Conservation (phyloP, 92 coral and sea anemone genomes). For the Meandrina meandrites region DNA sequence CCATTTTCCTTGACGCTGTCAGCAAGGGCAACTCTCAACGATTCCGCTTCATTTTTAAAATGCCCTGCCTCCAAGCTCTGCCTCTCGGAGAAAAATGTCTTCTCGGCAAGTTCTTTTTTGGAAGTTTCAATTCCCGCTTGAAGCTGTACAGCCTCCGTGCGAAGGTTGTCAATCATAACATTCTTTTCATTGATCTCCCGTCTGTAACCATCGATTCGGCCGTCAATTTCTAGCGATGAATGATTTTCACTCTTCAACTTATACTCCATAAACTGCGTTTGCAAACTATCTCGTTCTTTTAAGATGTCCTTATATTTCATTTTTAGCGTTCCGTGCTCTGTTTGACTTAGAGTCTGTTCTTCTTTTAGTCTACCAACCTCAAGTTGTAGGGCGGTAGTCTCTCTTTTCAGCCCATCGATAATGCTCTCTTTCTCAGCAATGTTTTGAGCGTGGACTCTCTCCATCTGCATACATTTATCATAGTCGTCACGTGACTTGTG, state of each 20-base stretch:
- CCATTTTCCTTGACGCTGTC: constrained; percentile 4
- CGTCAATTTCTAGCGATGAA: not conserved
- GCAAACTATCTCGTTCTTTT: constrained; percentile 4
- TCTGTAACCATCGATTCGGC: constrained; percentile 18
- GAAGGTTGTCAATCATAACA: constrained; percentile 29
- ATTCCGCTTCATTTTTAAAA: not conserved
- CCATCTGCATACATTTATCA: constrained; percentile 3
- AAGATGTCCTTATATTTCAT: constrained; percentile 9
- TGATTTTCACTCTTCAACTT: not conserved
- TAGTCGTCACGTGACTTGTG: constrained; percentile 1
- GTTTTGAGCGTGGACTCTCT: not conserved
- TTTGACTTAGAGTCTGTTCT: not conserved
- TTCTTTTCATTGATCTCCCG: constrained; percentile 33
- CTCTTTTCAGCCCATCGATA: not conserved
- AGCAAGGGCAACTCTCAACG: not conserved
- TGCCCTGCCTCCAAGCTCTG: not conserved
- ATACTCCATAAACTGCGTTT: constrained; percentile 1
- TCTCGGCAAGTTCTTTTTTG: constrained; percentile 1
- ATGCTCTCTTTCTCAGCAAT: constrained; percentile 5
- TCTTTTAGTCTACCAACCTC: not conserved
- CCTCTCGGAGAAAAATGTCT: not conserved
- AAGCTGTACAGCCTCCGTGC: constrained; percentile 23
- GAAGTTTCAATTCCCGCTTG: constrained; percentile 24
- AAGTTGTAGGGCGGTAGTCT: not conserved
- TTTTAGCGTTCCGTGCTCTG: not conserved